Evolutionary conservation across 2,888 invertebrate genomes (phyloP), one percentile per base, ranked within the genome.

Genomic region (Stenoptilia bipunctidactyla): DNA sequence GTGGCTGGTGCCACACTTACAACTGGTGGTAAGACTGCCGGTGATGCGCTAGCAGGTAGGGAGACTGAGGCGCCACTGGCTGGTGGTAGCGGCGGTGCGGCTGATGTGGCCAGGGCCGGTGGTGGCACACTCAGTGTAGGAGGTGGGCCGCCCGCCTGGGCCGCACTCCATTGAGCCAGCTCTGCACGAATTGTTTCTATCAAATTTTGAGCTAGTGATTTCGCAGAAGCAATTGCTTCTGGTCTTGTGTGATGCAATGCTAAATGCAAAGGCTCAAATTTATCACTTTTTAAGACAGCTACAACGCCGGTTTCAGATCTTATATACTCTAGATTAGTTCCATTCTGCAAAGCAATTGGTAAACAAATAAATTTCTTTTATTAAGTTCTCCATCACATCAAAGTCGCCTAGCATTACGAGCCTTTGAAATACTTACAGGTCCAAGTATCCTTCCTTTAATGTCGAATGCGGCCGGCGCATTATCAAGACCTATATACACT

Each of bases 281-380:
- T 91, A 46, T 82, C 83, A 37, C 90, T 90, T 56, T 92, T 85
- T 47, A 93, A 70, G 9, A 90, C 89, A 27, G 92, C 91, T 48
- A 88, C 88, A 2, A 91, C 92, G 15, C 92, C 92, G 2, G 93
- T 92, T 70, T 93, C 92, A 39, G 88, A 89, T 49, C 90, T 84
- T 50, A 93, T 92, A 53, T 92, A 93, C 55, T 91, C 88, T 55
- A 93, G 82, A 72, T 91, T 90, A 15, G 90, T 89, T 39, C 89
- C 89, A 56, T 87, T 87, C 59, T 86, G 80, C 45, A 77, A 79
- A 34, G 38, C 39, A 44, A 47, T 14, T 6, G 2, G 20, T 27
- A 41, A 37, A 20, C 20, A 20, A 20, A 5, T 10, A 30, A 2
- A 10, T 30, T 30, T n/a, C n/a, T n/a, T n/a, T n/a, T n/a, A n/a